Base-by-base conservation (phyloP, 2,113 vertebrate species). In the Pteronura brasiliensis region DNA sequence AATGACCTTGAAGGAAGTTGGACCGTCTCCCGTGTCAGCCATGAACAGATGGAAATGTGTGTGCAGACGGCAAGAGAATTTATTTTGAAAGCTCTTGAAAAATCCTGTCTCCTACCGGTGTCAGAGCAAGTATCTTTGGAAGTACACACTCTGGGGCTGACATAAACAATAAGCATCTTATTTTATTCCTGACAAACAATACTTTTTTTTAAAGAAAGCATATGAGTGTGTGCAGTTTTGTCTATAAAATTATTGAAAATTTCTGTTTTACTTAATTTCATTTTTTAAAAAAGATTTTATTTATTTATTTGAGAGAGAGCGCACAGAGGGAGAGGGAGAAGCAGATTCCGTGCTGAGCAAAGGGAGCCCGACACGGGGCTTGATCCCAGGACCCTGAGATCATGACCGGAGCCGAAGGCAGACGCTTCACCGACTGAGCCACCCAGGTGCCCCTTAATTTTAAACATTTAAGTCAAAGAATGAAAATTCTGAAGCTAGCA, bases 1-100 rank as follows among this genome's bases (percentile, higher is more conserved):
- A 52, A 71, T 96, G 97, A 98, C 96, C 92, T 96, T 89, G 90
- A 95, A 92, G 82, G 71, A 63, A 80, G 34, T 81, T 77, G 93
- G 90, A 59, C 67, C 0, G 1, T n/a, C 49, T 63, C 65, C 63
- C 25, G 9, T 25, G 77, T 92, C 87, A 86, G 25, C 79, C 55
- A 34, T 4, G 57, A 97, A 87, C 55, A 79, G 92, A 90, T 96
- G 95, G 96, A 92, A 94, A 72, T 79, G n/a, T 21, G 67, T 74
- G 23, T 65, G 65, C 87, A 90, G 92, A 67, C 11, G 1, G 94
- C 49, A 25, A 93, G 36, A 79, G 57, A 52, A 76, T 69, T 83
- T 95, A 88, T 92, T 95, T 69, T 61, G 90, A 95, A 92, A 86
- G n/a, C 52, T 95, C 77, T 96, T 93, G 59, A 87, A 93, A 96